Evolutionary conservation across 1,140 invertebrate genomes (phyloP).

Genomic region (Nasonia longicornis): DNA sequence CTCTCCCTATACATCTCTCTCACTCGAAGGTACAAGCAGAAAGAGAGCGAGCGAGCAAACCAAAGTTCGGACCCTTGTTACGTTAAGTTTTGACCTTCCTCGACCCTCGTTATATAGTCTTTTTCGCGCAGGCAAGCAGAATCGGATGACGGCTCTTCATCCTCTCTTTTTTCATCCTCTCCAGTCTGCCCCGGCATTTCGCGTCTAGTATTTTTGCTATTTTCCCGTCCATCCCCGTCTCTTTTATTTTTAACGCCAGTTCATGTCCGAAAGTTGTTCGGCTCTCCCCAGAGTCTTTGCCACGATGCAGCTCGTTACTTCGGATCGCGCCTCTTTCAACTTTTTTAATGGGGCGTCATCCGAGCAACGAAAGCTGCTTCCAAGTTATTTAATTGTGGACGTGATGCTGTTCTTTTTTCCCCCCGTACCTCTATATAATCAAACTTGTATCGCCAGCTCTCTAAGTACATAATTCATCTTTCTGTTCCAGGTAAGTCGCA

Average conservation of each 20-base stretch:
- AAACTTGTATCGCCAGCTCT: background rate
- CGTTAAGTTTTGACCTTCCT: slow-evolving; percentile 42
- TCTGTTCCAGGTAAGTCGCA: slow-evolving; percentile 1
- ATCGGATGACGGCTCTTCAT: slow-evolving; percentile 14
- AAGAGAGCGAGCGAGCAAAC: background rate
- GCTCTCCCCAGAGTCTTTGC: background rate
- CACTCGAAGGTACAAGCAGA: background rate
- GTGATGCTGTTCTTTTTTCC: background rate
- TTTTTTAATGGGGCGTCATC: slow-evolving; percentile 21
- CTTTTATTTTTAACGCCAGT: background rate
- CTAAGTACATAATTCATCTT: background rate
- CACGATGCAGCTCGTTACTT: background rate
- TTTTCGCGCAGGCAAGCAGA: background rate
- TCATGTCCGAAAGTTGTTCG: background rate
- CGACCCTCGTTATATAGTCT: slow-evolving; percentile 46
- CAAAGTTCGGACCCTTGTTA: slow-evolving; percentile 44
- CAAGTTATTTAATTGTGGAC: slow-evolving; percentile 17
- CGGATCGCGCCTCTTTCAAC: slow-evolving; percentile 5
- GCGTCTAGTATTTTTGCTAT: background rate
- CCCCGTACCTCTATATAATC: background rate
- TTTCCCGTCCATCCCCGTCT: background rate
- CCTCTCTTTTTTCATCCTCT: background rate
- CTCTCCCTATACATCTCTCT: background rate
- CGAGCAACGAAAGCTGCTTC: background rate
- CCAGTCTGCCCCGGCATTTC: background rate